Base-by-base conservation (phyloP, 2,888 invertebrate genomes). In the Byasa hedistus region DNA sequence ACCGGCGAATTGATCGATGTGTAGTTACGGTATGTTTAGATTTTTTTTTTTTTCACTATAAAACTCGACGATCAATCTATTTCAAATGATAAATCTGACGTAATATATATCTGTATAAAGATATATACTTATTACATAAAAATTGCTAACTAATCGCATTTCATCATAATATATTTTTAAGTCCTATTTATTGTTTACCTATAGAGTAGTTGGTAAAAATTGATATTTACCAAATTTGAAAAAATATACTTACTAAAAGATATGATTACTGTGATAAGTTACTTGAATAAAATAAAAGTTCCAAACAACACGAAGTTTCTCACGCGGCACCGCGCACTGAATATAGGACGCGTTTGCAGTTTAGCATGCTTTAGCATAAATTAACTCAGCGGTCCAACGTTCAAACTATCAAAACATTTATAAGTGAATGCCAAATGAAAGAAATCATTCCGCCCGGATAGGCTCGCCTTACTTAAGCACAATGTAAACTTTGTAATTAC, bases 391-490 rank as follows among this genome's bases (percentile, higher is more conserved):
- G 68, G 39, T 72, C 77, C 74, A 78, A 81, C 77, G 81, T 78
- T 64, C 69, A 66, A 79, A 86, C 81, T 85, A 87, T 87, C 87
- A 86, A 84, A 87, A 88, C 84, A 87, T 75, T 75, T 73, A 64
- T 57, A 44, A 44, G 64, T 61, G 22, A 70, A 67, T 65, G 73
- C 64, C 73, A 66, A 61, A 64, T 73, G 70, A 73, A 70, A 69
- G 72, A 71, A 79, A 80, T 83, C 76, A 83, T 85, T 83, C 79
- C 87, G 84, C 84, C 77, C 80, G 82, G 81, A 79, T 83, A 80
- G n/a, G 73, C 71, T 77, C 72, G 71, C 76, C 73, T 78, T 78
- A 32, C 71, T 73, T 79, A 83, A 88, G 84, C 84, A 84, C 69
- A 73, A 78, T 77, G 75, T 77, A 75, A 78, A 70, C 77, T 77